Evolutionary conservation across 2,113 vertebrate genomes (phyloP).

Genomic region (Cyanocitta stelleri): DNA sequence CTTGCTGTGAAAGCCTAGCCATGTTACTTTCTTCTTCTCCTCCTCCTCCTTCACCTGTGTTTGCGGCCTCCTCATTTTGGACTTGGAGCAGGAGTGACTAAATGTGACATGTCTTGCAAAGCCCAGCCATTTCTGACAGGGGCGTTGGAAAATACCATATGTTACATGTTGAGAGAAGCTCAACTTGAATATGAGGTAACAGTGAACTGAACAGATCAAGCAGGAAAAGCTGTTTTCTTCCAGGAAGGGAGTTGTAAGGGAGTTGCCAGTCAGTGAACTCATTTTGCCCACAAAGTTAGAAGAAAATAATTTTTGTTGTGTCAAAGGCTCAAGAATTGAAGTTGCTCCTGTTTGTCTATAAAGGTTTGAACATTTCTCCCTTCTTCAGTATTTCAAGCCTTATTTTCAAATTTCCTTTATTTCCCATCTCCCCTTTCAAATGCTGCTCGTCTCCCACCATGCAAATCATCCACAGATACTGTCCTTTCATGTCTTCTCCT

Average conservation of each 20-base stretch:
- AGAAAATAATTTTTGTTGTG: background rate
- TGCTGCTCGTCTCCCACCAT: background rate
- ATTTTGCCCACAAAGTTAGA: background rate
- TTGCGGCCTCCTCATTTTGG: background rate
- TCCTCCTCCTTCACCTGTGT: background rate
- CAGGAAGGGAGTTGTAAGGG: background rate
- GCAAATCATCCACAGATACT: background rate
- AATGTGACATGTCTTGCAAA: accelerated
- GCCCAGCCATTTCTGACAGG: background rate
- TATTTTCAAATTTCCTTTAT: background rate
- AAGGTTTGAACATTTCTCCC: background rate
- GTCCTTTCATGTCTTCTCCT: background rate
- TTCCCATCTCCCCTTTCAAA: background rate
- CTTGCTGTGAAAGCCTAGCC: background rate
- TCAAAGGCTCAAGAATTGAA: background rate
- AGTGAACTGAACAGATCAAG: background rate
- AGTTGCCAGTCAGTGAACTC: background rate
- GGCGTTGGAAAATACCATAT: background rate
- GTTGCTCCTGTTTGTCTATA: background rate
- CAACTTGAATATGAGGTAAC: background rate
- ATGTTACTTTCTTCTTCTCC: background rate
- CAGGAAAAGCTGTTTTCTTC: background rate
- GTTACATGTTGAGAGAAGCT: background rate
- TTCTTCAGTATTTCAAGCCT: background rate
- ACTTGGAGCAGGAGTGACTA: background rate